Evolutionary conservation across 2,888 invertebrate genomes (phyloP).

Genomic region (Sarcophaga caerulescens): DNA sequence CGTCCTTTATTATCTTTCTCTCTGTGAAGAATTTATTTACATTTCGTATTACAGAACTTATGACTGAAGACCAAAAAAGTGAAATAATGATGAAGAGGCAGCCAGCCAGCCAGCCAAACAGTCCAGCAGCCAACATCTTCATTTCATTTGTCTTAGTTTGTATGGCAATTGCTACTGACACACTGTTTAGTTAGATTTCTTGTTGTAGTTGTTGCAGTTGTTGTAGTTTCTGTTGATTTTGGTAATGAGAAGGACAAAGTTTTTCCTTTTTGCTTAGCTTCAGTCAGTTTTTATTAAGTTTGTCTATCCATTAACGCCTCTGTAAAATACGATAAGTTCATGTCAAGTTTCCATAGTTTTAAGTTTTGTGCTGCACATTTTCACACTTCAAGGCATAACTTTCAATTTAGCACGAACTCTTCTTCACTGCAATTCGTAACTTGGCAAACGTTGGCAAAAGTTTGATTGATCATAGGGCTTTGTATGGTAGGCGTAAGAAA

Average conservation of each 20-base stretch:
- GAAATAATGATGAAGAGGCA: slow-evolving; percentile 34
- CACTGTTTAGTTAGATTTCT: slow-evolving; percentile 20
- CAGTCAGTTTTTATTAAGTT: slow-evolving; percentile 66
- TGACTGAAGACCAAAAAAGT: slow-evolving; percentile 56
- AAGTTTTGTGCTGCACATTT: slow-evolving; percentile 63
- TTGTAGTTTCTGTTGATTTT: slow-evolving; percentile 41
- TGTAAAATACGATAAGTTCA: slow-evolving; percentile 60
- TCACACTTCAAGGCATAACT: slow-evolving; percentile 67
- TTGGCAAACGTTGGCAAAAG: no score
- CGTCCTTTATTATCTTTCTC: not conserved
- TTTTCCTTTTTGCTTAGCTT: slow-evolving; percentile 41
- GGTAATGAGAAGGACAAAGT: slow-evolving; percentile 63
- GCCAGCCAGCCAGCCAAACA: not conserved
- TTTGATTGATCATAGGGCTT: no score
- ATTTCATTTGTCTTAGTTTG: no score
- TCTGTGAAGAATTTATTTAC: slow-evolving; percentile 46
- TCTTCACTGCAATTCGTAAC: no score
- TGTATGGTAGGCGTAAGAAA: no score
- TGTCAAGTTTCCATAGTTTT: slow-evolving; percentile 60
- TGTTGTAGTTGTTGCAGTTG: slow-evolving; percentile 27
- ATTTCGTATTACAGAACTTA: slow-evolving; percentile 60
- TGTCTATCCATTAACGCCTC: slow-evolving; percentile 69
- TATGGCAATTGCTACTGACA: slow-evolving; percentile 25
- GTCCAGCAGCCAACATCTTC: not conserved
- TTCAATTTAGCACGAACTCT: slow-evolving; percentile 36